Evolutionary conservation across 2,113 vertebrate genomes (phyloP).

Genomic region (Blennius ocellaris): DNA sequence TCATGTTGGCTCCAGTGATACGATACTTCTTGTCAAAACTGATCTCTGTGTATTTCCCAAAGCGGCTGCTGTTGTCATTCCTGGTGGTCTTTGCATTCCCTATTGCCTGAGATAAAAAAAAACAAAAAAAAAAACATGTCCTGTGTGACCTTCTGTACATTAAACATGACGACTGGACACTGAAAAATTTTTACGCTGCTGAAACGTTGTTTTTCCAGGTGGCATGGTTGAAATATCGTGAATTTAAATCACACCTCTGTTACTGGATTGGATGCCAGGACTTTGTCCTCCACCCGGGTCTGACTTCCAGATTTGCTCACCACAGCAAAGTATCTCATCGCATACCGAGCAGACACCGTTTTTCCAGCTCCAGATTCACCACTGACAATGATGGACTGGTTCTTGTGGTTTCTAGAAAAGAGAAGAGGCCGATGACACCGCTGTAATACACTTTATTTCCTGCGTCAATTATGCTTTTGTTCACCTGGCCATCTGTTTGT

Average conservation of each 20-base stretch:
- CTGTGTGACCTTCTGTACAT: background rate
- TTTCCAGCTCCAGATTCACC: constrained; percentile 98
- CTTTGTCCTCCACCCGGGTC: constrained; percentile 92
- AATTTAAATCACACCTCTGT: constrained; percentile 87
- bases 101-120: constrained; percentile 87
- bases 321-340: constrained; percentile 97
- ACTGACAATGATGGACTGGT: constrained; percentile 98
- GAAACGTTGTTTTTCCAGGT: too few relatives aligned
- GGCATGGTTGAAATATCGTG: too few relatives aligned
- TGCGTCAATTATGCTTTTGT: constrained; percentile 50
- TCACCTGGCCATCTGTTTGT: constrained; percentile 99
- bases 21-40: constrained; percentile 91
- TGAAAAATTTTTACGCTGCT: too few relatives aligned
- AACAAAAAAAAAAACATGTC: too few relatives aligned
- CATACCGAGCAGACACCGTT: constrained; percentile 95
- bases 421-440: background rate
- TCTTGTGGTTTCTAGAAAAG: constrained; percentile 88
- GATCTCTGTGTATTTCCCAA: constrained; percentile 98
- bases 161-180: too few relatives aligned
- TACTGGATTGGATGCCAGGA: constrained; percentile 94
- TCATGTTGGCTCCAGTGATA: constrained; percentile 97
- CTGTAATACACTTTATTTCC: background rate
- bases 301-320: constrained; percentile 96
- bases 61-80: constrained; percentile 98
- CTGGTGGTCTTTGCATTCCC: constrained; percentile 98